Evolutionary conservation across 2,797 vertebrate species (phyloP), one percentile per base, ranked within the genome.

Genomic region (Emys orbicularis): DNA sequence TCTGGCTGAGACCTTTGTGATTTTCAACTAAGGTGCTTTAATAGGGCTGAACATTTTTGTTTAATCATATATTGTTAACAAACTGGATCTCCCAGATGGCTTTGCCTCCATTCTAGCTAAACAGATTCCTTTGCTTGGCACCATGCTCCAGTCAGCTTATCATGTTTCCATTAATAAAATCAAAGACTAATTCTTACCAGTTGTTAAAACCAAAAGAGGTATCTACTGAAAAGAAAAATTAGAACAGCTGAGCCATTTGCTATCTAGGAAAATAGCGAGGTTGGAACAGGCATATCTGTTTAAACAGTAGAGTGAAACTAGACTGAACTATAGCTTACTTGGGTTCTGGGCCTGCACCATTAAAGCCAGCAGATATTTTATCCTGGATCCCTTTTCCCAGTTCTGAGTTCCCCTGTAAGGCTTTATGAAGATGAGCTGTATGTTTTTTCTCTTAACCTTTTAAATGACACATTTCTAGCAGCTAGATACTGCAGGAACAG

Each of bases 131-230:
- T n/a, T 1, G 5, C 65, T 52, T 90, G 86, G 86, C 87, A 89
- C 83, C 3, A 1, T 61, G 9, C 29, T 79, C 54, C 0, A 0
- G 86, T 27, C 80, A 44, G 56, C 56, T 85, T 83, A 72, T 65
- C 0, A 0, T 61, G 72, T 89, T 84, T 76, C 68, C 57, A 90
- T 61, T 61, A 34, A 61, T 34, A 41, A 12, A 23, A 87, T 31
- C 79, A 79, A 79, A 79, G 34, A 89, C 50, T 53, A 72, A 37
- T 21, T 88, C 80, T 81, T 95, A 86, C 74, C 87, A 68, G 76
- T 95, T 90, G 83, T 83, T 92, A 72, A 83, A 82, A 92, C 25
- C 81, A 94, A 59, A 50, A 52, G 2, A 84, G 59, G 79, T 89
- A 18, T 84, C 84, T 84, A 77, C 56, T 82, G 88, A 54, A 83